A percentile compares a stretch with the other conserved stretches of the same genome.
These are phyloP conservation scores for Zaprionus bogoriensis DNA, from an alignment of 2,888 invertebrate genomes.

Conservation along the genomic window DNA sequence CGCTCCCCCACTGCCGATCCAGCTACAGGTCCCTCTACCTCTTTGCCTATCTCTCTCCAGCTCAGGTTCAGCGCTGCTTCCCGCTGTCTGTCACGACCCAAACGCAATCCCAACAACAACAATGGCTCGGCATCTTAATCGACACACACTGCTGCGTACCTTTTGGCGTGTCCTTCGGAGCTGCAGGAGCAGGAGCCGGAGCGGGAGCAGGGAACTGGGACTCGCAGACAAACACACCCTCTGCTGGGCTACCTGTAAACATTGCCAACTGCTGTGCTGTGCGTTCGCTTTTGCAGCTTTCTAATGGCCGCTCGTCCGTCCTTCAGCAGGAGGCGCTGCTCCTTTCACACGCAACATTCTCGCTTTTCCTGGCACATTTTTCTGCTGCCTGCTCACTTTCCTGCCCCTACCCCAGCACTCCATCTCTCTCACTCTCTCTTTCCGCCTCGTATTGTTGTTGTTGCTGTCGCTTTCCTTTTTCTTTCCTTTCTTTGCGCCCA, in stretches of 20 bases:
- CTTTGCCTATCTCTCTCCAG: conserved; percentile 6
- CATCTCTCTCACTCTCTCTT: too few species aligned
- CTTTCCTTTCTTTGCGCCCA: conserved; percentile 52
- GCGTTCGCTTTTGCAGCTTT: conserved; percentile 60
- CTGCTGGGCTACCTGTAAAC: conserved; percentile 62
- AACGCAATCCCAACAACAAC: conserved; percentile 35
- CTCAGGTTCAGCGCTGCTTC: conserved; percentile 6
- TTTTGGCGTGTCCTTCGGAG: conserved; percentile 59
- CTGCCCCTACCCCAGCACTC: not conserved
- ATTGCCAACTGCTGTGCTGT: conserved; percentile 47
- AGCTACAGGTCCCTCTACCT: not conserved
- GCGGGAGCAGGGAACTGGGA: not conserved
- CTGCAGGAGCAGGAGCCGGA: not conserved
- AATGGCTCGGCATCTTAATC: conserved; percentile 67
- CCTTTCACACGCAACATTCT: conserved; percentile 70
- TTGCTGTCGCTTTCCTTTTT: conserved; percentile 30
- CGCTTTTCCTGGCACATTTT: conserved; percentile 55
- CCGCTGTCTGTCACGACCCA: conserved; percentile 55
- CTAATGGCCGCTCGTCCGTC: conserved; percentile 70
- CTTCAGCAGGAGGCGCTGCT: conserved; percentile 72
- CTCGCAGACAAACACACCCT: conserved; percentile 48
- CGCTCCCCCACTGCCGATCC: not conserved
- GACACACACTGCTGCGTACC: conserved; percentile 66
- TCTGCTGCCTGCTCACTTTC: conserved; percentile 47
- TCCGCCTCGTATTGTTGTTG: conserved; percentile 19